Evolutionary conservation across 2,888 invertebrate genomes (phyloP).

Genomic region (Cataglyphis altisquamis): DNA sequence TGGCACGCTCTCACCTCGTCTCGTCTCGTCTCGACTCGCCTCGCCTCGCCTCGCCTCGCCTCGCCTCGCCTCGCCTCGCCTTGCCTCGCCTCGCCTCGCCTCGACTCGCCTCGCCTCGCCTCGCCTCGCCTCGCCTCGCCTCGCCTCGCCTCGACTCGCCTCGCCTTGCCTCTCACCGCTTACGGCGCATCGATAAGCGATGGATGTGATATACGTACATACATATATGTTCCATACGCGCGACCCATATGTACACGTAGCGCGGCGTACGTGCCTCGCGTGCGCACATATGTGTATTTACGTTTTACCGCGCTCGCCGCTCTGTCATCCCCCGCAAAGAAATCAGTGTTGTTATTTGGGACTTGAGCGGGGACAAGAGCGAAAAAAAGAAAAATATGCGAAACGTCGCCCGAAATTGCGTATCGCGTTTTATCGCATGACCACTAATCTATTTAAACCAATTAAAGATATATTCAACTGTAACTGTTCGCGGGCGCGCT

Average conservation of each 20-base stretch:
- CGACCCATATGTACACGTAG: constrained; percentile 10
- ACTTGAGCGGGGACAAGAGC: not conserved
- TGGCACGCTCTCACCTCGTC: not conserved
- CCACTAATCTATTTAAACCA: not conserved
- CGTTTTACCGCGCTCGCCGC: constrained; percentile 9
- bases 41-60: too few relatives aligned
- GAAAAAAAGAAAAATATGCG: not conserved
- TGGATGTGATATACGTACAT: not conserved
- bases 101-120: too few relatives aligned
- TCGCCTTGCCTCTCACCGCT: too few relatives aligned
- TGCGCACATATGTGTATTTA: constrained; percentile 24
- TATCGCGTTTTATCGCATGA: not conserved
- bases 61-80: too few relatives aligned
- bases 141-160: too few relatives aligned
- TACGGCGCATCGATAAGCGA: not conserved
- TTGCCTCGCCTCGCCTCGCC: too few relatives aligned
- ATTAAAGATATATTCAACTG: constrained; percentile 3
- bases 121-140: too few relatives aligned
- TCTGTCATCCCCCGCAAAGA: constrained; percentile 16
- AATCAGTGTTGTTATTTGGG: not conserved
- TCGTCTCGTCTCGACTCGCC: too few relatives aligned
- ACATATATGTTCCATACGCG: not conserved
- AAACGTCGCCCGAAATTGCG: not conserved
- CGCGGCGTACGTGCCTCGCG: constrained; percentile 11
- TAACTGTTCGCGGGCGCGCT: not conserved